Percentiles rank a stretch among this genome's conserved stretches.
phyloP scores from a whole-genome alignment of 2,113 vertebrate genomes.

The Macquaria australasica region DNA sequence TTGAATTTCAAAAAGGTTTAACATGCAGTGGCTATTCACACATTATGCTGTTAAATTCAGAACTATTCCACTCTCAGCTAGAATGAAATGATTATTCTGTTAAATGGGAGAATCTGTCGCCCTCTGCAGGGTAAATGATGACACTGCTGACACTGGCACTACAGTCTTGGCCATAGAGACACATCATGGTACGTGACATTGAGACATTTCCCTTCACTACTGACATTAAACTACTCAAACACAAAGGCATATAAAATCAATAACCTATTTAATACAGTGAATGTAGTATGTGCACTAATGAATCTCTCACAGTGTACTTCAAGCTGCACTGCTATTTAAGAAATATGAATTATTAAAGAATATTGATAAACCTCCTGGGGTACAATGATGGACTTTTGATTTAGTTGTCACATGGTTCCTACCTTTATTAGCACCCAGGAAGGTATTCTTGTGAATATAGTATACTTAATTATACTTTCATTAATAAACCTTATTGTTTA shows the following conservation, averaged over 20 bases:
- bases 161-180: constrained; percentile 92
- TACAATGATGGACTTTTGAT: not conserved
- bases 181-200: constrained; percentile 77
- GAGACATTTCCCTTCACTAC: not conserved
- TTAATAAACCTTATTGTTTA: not conserved
- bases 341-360: not conserved
- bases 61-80: not conserved
- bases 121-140: constrained; percentile 89
- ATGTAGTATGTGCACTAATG: accelerated
- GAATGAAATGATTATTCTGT: not conserved
- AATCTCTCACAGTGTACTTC: not conserved
- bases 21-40: not conserved
- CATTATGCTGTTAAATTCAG: not conserved
- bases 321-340: not conserved
- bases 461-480: not conserved
- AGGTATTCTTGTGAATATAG: not conserved
- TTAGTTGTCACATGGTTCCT: not conserved
- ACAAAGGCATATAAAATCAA: not conserved
- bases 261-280: not conserved
- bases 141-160: constrained; percentile 84
- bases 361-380: not conserved
- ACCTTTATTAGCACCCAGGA: not conserved
- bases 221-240: not conserved
- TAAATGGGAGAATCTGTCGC: constrained; percentile 60
- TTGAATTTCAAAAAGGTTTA: not conserved